Percentiles rank a stretch among this genome's conserved stretches.
phyloP scores from a whole-genome alignment of 2,888 invertebrate genomes.

The Ellobium chinense region DNA sequence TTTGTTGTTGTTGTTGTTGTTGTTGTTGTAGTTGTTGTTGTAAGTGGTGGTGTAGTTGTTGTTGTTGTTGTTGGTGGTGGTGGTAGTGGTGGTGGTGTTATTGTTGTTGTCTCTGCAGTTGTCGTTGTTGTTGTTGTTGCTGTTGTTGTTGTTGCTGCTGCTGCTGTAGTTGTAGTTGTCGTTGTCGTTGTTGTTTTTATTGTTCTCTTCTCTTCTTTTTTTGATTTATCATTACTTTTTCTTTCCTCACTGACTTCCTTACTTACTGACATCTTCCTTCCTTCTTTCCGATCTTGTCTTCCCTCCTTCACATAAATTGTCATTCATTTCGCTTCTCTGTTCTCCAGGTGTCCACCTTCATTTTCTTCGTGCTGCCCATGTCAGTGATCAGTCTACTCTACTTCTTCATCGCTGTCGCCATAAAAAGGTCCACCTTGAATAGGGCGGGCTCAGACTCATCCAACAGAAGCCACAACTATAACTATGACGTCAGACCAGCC shows the following conservation, averaged over 20 bases:
- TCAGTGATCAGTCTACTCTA: conserved; percentile 90
- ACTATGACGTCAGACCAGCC: background rate
- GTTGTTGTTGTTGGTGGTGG: no score
- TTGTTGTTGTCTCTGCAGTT: no score
- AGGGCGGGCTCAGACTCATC: conserved; percentile 61
- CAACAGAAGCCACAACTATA: background rate
- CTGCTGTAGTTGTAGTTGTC: background rate
- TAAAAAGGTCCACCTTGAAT: conserved; percentile 62
- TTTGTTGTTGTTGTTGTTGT: no score
- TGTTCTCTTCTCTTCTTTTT: background rate
- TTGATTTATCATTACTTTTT: background rate
- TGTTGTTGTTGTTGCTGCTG: background rate
- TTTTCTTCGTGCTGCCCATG: conserved; percentile 93
- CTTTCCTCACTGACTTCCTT: background rate
- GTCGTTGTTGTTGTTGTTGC: background rate
- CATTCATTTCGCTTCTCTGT: no score
- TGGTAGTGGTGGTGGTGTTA: no score
- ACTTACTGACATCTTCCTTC: background rate
- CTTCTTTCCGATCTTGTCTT: no score
- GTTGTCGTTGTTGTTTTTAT: background rate
- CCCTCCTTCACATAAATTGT: no score
- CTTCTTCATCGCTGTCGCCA: conserved; percentile 77
- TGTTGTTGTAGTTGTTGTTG: no score
- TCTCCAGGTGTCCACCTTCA: conserved; percentile 83
- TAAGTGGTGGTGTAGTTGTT: no score